Conservation (phyloP, 92 coral and sea anemone genomes). For the Blastomussa wellsi region DNA sequence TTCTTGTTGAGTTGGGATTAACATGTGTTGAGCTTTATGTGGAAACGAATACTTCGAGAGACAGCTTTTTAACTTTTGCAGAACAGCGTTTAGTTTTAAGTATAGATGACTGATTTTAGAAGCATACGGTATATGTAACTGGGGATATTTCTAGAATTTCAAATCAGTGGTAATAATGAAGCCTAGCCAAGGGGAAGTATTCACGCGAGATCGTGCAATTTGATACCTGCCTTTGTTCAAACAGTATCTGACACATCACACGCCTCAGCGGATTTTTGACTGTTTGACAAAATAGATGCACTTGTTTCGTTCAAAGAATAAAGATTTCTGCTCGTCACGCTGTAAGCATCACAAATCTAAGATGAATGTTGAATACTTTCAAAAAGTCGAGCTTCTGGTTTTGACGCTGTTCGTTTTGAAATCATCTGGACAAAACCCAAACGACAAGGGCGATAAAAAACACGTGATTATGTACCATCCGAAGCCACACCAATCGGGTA, state of each 20-base stretch:
- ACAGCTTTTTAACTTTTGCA: neutral
- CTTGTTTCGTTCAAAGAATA: neutral
- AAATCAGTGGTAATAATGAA: neutral
- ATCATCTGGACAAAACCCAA: neutral
- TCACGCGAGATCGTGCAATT: neutral
- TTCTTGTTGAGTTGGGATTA: too few relatives aligned
- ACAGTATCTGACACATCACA: neutral
- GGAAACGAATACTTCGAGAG: neutral
- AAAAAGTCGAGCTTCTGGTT: neutral
- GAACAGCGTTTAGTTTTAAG: too few relatives aligned
- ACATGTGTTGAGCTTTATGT: too few relatives aligned
- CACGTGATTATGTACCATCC: constrained; percentile 28
- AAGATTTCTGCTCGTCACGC: neutral
- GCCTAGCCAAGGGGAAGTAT: neutral
- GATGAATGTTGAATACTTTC: neutral
- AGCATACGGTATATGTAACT: neutral
- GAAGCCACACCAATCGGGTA: constrained; percentile 34
- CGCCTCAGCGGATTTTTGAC: neutral
- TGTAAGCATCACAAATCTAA: neutral
- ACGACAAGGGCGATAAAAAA: constrained; percentile 13
- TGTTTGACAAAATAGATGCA: neutral
- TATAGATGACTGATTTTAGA: neutral
- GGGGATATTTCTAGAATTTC: neutral
- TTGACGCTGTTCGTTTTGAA: neutral
- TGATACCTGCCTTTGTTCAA: constrained; percentile 7